Conservation (phyloP, 2,113 vertebrate species). For the Limanda limanda region DNA sequence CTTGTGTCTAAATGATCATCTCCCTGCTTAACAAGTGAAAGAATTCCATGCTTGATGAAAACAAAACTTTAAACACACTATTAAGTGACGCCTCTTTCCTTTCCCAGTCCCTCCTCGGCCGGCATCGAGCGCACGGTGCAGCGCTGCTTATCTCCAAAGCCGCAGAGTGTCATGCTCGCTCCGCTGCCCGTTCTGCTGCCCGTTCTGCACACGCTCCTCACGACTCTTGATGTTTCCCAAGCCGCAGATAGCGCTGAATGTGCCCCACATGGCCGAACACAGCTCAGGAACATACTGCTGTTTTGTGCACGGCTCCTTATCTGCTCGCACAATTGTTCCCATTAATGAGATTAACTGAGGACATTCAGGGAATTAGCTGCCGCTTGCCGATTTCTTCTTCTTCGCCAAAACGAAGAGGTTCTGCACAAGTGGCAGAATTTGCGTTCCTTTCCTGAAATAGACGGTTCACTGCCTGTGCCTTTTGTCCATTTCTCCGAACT, state of each 20-base stretch:
- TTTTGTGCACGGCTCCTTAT: slow-evolving; percentile 48
- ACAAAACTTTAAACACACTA: slow-evolving; percentile 40
- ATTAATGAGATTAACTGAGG: slow-evolving; percentile 69
- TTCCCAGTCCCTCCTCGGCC: slow-evolving; percentile 29
- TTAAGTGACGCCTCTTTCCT: slow-evolving; percentile 30
- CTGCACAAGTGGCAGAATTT: slow-evolving; percentile 39
- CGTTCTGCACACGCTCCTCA: slow-evolving; percentile 29
- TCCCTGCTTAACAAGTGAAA: slow-evolving; percentile 21
- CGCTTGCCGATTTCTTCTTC: slow-evolving; percentile 49
- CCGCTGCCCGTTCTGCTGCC: slow-evolving; percentile 38
- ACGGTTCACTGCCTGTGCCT: slow-evolving; percentile 21
- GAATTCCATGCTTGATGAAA: slow-evolving; percentile 22
- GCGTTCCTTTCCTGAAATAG: slow-evolving; percentile 39
- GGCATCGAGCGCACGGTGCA: slow-evolving; percentile 13
- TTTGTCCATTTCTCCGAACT: background rate
- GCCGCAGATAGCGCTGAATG: slow-evolving; percentile 61
- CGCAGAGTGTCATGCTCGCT: slow-evolving; percentile 44
- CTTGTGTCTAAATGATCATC: slow-evolving; percentile 25
- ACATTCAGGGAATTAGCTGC: slow-evolving; percentile 60
- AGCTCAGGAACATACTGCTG: slow-evolving; percentile 44
- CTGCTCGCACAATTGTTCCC: slow-evolving; percentile 63
- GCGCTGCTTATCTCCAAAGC: slow-evolving; percentile 66
- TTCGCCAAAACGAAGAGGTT: slow-evolving; percentile 11
- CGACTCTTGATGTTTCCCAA: slow-evolving; percentile 56
- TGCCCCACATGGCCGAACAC: slow-evolving; percentile 39